These are phyloP conservation scores for Stegophylla sp. DNA, from an alignment of 2,888 invertebrate genomes.

Conservation along the genomic window DNA sequence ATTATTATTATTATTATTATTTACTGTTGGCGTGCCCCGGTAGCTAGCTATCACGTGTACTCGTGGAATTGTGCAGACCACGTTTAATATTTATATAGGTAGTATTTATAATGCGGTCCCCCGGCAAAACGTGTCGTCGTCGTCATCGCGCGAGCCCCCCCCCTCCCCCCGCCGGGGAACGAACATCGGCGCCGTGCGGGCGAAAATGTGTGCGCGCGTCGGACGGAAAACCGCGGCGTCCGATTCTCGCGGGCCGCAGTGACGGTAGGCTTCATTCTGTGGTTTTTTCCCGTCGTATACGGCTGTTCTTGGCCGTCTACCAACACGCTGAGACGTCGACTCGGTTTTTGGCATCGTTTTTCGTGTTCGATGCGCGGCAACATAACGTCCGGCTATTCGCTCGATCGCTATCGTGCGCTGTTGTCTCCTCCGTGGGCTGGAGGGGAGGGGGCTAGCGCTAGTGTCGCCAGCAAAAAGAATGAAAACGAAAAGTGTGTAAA, in stretches of 20 bases:
- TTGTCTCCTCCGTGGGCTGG: neutral
- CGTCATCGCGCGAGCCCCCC: too few relatives aligned
- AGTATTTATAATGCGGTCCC: too few relatives aligned
- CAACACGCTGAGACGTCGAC: neutral
- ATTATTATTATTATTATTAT: too few relatives aligned
- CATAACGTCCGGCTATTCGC: neutral
- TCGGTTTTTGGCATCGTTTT: conserved; percentile 40
- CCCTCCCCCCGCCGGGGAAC: neutral
- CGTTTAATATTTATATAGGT: too few relatives aligned
- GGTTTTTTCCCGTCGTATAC: neutral
- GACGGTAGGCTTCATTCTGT: neutral
- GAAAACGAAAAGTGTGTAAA: neutral
- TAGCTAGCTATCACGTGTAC: too few relatives aligned
- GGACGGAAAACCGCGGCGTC: neutral
- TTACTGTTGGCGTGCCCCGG: too few relatives aligned
- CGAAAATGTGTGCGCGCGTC: neutral
- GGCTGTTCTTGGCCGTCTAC: conserved; percentile 5
- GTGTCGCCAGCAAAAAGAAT: neutral
- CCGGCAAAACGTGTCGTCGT: too few relatives aligned
- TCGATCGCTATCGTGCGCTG: neutral
- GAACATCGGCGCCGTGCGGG: neutral
- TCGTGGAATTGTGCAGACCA: too few relatives aligned
- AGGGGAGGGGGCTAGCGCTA: neutral
- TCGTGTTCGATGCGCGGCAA: neutral
- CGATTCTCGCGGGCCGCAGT: neutral